Evolutionary conservation across 2,888 invertebrate genomes (phyloP).

Genomic region (Trichacis sp.): DNA sequence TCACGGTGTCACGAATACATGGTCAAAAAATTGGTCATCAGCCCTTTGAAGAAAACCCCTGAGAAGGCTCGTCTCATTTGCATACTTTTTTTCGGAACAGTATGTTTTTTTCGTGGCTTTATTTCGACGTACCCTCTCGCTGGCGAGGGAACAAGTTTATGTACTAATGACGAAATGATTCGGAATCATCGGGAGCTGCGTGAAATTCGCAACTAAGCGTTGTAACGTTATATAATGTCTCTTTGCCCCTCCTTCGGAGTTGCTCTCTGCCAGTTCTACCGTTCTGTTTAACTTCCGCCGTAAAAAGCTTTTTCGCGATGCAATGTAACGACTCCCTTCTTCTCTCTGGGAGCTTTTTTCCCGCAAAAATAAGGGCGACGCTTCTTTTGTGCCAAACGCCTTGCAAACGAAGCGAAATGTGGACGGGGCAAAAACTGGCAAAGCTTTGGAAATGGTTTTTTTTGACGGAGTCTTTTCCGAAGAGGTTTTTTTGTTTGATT

Average conservation of each 20-base stretch:
- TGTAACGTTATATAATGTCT: conserved; percentile 20
- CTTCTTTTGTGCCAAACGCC: conserved; percentile 41
- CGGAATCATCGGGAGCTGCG: neutral
- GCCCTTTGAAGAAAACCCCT: conserved; percentile 44
- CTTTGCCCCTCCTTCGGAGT: conserved; percentile 25
- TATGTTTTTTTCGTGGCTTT: conserved; percentile 32
- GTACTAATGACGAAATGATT: neutral
- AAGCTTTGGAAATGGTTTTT: conserved; percentile 4
- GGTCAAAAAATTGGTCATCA: conserved; percentile 57
- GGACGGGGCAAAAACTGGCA: conserved; percentile 3
- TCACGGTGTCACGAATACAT: conserved; percentile 53
- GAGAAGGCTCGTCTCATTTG: conserved; percentile 52
- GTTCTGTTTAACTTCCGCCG: conserved; percentile 35
- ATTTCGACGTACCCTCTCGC: conserved; percentile 1
- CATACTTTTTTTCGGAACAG: conserved; percentile 40
- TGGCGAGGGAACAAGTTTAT: conserved; percentile 16
- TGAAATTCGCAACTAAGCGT: too few relatives aligned
- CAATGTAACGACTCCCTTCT: conserved; percentile 54
- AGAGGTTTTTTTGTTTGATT: too few relatives aligned
- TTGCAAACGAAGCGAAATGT: conserved; percentile 23
- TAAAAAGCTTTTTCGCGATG: conserved; percentile 55
- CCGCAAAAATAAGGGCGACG: conserved; percentile 55
- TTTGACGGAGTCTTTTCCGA: too few relatives aligned
- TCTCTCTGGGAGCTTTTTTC: conserved; percentile 51
- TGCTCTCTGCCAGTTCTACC: conserved; percentile 36